Percentiles rank a stretch among this genome's conserved stretches.
phyloP scores from a whole-genome alignment of 1,140 invertebrate genomes.

The Prorops nasuta region DNA sequence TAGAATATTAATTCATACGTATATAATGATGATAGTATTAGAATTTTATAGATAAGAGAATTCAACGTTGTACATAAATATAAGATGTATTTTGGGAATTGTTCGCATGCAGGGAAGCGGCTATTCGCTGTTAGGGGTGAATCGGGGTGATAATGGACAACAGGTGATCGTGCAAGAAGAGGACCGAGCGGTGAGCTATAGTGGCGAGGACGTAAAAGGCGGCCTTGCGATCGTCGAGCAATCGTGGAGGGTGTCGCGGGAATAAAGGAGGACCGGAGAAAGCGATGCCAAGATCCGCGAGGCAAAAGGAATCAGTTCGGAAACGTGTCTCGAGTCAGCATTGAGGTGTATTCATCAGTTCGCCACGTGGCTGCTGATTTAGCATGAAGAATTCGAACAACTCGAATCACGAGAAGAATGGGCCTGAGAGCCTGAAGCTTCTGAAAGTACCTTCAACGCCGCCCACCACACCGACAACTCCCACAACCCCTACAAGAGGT shows the following conservation, averaged over 20 bases:
- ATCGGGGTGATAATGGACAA: conserved; percentile 23
- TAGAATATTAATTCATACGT: too few species aligned
- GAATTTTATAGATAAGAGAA: too few species aligned
- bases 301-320: conserved; percentile 16
- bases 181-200: background rate
- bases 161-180: conserved; percentile 20
- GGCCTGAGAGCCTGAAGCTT: conserved; percentile 42
- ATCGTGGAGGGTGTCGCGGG: too few species aligned
- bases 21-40: too few species aligned
- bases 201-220: background rate
- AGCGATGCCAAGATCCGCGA: conserved; percentile 30
- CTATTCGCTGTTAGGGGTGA: conserved; percentile 5
- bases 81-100: too few species aligned
- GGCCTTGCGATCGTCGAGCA: too few species aligned
- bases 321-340: conserved; percentile 22
- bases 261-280: conserved; percentile 8
- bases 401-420: conserved; percentile 41
- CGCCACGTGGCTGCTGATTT: too few species aligned
- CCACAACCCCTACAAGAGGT: conserved; percentile 38
- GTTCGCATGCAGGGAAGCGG: too few species aligned
- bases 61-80: too few species aligned
- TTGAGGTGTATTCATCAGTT: too few species aligned
- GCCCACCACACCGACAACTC: conserved; percentile 34
- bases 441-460: conserved; percentile 36
- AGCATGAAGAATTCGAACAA: conserved; percentile 33